Percentiles rank a stretch among this genome's conserved stretches.
These are phyloP conservation scores for Umimayanthus kanabou DNA, from an alignment of 92 coral and sea anemone genomes.

Conservation along the genomic window DNA sequence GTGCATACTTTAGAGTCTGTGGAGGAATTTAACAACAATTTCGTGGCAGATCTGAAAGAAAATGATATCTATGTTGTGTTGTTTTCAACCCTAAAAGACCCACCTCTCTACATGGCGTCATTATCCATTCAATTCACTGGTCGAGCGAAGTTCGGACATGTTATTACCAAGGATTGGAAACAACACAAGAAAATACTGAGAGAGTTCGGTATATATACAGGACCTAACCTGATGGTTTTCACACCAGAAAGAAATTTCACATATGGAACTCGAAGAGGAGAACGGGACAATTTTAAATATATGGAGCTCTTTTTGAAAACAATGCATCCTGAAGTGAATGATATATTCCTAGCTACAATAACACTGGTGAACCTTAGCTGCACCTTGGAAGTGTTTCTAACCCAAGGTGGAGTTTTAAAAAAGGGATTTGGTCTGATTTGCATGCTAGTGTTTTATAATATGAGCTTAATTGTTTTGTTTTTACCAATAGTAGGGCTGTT, in stretches of 20 bases:
- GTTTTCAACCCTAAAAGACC: constrained; percentile 75
- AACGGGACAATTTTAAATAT: constrained; percentile 62
- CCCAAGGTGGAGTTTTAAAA: constrained; percentile 88
- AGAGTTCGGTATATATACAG: constrained; percentile 61
- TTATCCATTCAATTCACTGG: constrained; percentile 94
- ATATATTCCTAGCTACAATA: constrained; percentile 76
- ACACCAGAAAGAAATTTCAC: constrained; percentile 85
- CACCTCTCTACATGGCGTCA: constrained; percentile 88
- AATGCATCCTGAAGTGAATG: constrained; percentile 94
- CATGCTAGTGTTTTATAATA: constrained; percentile 74
- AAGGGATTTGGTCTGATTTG: constrained; percentile 69
- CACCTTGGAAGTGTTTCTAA: constrained; percentile 75
- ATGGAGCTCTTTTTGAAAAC: constrained; percentile 83
- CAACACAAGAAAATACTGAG: constrained; percentile 59
- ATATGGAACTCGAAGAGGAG: constrained; percentile 87
- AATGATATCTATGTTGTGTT: constrained; percentile 77
- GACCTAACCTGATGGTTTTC: constrained; percentile 78
- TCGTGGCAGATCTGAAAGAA: constrained; percentile 51
- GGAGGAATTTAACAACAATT: constrained; percentile 55
- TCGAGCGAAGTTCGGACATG: constrained; percentile 88
- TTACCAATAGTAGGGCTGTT: constrained; percentile 79
- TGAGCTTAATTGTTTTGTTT: constrained; percentile 78
- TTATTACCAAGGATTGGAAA: constrained; percentile 56
- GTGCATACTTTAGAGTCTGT: constrained; percentile 55
- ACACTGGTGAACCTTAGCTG: constrained; percentile 77